These are phyloP conservation scores for Neomonachus schauinslandi DNA, from an alignment of 2,113 vertebrate species.

Conservation along the genomic window DNA sequence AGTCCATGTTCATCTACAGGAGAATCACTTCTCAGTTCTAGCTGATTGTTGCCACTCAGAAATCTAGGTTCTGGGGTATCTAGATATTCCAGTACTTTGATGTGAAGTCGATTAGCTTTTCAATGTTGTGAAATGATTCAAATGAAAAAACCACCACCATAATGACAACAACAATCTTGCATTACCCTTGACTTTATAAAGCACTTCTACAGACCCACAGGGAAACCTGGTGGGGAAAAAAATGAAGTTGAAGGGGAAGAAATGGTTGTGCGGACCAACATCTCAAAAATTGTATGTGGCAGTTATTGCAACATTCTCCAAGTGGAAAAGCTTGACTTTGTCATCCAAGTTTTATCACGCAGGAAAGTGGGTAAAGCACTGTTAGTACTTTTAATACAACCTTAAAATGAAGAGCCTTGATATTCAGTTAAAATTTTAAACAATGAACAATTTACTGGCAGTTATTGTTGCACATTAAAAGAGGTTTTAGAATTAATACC, in stretches of 20 bases:
- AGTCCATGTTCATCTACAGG: background rate
- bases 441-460: background rate
- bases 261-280: background rate
- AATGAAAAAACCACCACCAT: background rate
- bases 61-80: background rate
- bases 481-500: background rate
- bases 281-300: background rate
- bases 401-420: background rate
- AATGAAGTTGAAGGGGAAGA: background rate
- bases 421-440: background rate
- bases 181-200: background rate
- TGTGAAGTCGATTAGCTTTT: background rate
- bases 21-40: background rate
- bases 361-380: background rate
- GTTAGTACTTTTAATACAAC: background rate
- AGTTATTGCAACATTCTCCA: background rate
- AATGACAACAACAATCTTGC: too few relatives aligned
- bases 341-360: background rate
- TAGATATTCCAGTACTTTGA: background rate
- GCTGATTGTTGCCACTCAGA: background rate
- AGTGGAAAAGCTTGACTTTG: background rate
- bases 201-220: background rate
- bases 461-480: background rate
- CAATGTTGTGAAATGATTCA: background rate
- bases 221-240: background rate